These are phyloP conservation scores for Tortricodes alternella DNA, from an alignment of 2,888 invertebrate species.

Conservation along the genomic window DNA sequence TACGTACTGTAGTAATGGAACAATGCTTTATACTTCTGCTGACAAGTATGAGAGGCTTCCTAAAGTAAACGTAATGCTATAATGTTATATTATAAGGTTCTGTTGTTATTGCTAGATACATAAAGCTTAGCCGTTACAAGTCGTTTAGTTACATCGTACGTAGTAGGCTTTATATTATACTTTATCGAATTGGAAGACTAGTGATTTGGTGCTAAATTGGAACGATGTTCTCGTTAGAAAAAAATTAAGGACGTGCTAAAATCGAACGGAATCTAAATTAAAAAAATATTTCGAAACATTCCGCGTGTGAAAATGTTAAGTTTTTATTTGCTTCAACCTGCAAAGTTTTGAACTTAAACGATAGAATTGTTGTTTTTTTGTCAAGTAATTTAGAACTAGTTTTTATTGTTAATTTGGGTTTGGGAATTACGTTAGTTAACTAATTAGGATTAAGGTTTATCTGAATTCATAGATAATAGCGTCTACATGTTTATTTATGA, in stretches of 20 bases:
- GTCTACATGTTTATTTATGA: constrained; percentile 75
- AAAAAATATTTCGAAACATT: constrained; percentile 69
- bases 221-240: constrained; percentile 64
- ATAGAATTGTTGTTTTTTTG: constrained; percentile 78
- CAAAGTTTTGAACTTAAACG: constrained; percentile 67
- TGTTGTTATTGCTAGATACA: constrained; percentile 81
- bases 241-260: constrained; percentile 49
- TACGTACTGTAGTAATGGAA: constrained; percentile 45
- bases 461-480: constrained; percentile 78
- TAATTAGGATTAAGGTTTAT: constrained; percentile 77
- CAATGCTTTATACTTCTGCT: constrained; percentile 60
- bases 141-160: constrained; percentile 65
- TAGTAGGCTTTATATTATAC: constrained; percentile 75
- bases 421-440: constrained; percentile 80
- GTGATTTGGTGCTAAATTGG: constrained; percentile 81
- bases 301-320: constrained; percentile 74
- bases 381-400: constrained; percentile 75
- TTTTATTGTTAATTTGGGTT: constrained; percentile 82
- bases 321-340: constrained; percentile 78
- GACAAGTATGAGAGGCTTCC: constrained; percentile 77
- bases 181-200: constrained; percentile 79
- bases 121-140: constrained; percentile 77
- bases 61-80: constrained; percentile 67
- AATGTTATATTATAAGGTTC: constrained; percentile 78
- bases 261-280: constrained; percentile 57